phyloP scores from a whole-genome alignment of 2,797 vertebrate species.

The Urocyon cinereoargenteus region DNA sequence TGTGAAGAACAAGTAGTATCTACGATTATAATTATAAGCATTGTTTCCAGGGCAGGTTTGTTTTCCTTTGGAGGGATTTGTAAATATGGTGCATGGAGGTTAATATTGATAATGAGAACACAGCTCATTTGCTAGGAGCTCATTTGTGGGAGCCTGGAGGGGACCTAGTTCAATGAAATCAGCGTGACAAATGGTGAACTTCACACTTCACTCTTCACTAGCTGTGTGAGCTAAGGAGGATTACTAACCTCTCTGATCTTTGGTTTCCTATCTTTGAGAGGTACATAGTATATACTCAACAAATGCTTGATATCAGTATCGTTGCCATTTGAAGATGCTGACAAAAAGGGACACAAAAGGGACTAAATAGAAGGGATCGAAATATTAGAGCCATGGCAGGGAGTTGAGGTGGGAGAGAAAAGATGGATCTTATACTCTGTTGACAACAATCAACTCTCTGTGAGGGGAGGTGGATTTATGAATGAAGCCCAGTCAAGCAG shows the following conservation, averaged over 20 bases:
- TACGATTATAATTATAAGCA: conserved; percentile 63
- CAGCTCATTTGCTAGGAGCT: background rate
- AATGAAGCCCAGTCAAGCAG: background rate
- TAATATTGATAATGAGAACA: conserved; percentile 33
- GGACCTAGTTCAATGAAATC: background rate
- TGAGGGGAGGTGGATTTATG: background rate
- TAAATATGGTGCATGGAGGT: conserved; percentile 23
- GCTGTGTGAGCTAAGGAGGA: background rate
- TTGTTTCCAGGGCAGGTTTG: conserved; percentile 63
- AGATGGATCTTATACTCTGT: background rate
- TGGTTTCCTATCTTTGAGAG: background rate
- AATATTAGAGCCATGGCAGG: background rate
- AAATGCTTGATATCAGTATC: background rate
- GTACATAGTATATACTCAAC: background rate
- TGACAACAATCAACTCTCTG: background rate
- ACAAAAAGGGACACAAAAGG: background rate
- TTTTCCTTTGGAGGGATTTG: conserved; percentile 54
- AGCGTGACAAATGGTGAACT: background rate
- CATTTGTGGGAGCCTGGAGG: background rate
- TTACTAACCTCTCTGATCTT: background rate
- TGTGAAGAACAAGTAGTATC: conserved; percentile 57
- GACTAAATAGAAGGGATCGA: background rate
- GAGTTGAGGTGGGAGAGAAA: background rate
- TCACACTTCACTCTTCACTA: background rate
- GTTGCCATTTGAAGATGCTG: background rate